These are phyloP conservation scores for Acleris holmiana DNA, from an alignment of 2,888 invertebrate species.

Conservation along the genomic window DNA sequence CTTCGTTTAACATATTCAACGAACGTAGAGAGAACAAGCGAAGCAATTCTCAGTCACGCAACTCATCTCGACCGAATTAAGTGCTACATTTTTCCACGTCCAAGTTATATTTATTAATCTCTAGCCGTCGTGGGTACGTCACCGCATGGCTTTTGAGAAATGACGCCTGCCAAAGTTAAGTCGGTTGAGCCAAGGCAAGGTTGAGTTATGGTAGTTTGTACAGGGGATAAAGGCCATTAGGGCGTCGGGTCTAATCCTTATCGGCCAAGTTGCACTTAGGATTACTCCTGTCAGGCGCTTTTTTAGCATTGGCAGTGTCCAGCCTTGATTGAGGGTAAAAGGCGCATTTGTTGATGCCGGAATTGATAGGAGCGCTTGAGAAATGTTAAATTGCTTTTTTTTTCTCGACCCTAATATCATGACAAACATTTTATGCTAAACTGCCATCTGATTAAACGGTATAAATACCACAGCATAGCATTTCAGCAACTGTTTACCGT, in stretches of 20 bases:
- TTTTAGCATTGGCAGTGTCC: slow-evolving; percentile 76
- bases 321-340: slow-evolving; percentile 76
- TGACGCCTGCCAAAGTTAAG: slow-evolving; percentile 84
- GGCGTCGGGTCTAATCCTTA: slow-evolving; percentile 78
- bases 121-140: slow-evolving; percentile 61
- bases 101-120: slow-evolving; percentile 81
- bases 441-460: no score
- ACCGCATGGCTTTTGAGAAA: slow-evolving; percentile 83
- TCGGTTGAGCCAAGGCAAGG: slow-evolving; percentile 81
- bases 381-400: neutral
- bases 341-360: slow-evolving; percentile 12
- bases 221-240: slow-evolving; percentile 83
- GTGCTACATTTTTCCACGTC: slow-evolving; percentile 81
- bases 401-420: no score
- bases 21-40: slow-evolving; percentile 14
- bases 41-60: slow-evolving; percentile 50
- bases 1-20: slow-evolving; percentile 21
- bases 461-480: no score
- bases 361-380: slow-evolving; percentile 10
- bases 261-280: slow-evolving; percentile 83
- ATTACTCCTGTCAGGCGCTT: slow-evolving; percentile 82
- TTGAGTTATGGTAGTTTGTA: slow-evolving; percentile 83
- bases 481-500: no score
- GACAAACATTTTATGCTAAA: no score
- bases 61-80: slow-evolving; percentile 79